Conservation (phyloP, 64 coral and sea anemone genomes). For the Montipora foliosa region DNA sequence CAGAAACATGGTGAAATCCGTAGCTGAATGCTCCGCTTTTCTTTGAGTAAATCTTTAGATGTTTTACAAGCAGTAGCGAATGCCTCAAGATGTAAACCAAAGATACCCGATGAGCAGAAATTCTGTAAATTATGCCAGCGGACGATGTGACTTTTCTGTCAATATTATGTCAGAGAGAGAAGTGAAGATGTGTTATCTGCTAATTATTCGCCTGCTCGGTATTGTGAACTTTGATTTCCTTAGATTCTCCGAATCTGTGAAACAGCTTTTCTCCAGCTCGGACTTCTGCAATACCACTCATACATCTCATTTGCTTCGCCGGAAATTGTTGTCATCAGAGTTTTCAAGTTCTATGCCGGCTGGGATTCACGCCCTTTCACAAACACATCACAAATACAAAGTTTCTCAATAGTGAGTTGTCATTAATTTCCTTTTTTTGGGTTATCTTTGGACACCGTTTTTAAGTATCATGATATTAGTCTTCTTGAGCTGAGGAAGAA, state of each 20-base stretch:
- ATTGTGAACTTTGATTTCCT: neutral
- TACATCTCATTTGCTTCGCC: neutral
- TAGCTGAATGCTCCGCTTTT: neutral
- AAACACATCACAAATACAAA: neutral
- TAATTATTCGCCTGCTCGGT: neutral
- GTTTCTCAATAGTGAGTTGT: neutral
- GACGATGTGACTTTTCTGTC: neutral
- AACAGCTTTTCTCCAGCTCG: neutral
- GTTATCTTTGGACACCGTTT: too few relatives aligned
- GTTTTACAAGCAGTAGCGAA: neutral
- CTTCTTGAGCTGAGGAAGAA: neutral
- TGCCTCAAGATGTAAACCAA: neutral
- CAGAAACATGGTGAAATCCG: constrained; percentile 8
- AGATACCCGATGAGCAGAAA: neutral
- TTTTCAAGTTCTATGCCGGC: neutral
- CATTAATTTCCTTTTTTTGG: neutral
- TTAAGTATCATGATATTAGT: neutral
- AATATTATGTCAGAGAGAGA: neutral
- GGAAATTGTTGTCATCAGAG: constrained; percentile 36
- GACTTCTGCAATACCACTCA: constrained; percentile 6
- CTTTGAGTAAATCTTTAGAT: neutral
- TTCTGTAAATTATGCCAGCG: too few relatives aligned
- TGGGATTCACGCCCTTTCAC: neutral
- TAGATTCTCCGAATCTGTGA: neutral
- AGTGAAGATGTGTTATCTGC: neutral